Base-by-base conservation (phyloP, 2,113 vertebrate genomes). In the Rhagologus leucostigma region DNA sequence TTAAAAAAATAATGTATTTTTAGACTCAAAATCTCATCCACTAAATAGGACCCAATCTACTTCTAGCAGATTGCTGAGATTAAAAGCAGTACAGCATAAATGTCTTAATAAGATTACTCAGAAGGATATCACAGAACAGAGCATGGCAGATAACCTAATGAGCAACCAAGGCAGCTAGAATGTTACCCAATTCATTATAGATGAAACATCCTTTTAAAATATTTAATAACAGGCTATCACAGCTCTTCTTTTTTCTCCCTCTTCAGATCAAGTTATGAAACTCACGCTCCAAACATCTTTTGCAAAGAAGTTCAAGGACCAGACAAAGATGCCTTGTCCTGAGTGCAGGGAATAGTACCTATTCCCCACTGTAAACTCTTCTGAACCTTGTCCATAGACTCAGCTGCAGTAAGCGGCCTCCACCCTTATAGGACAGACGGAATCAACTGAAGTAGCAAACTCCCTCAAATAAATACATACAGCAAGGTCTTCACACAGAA, bases 161-260 rank as follows among this genome's bases (percentile, higher is more conserved):
- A 89, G 37, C 76, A 90, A 79, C 22, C 9, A 80, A 76, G 14
- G 5, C 50, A 90, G 17, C 9, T 44, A 44, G 47, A 59, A 71
- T 76, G n/a, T 68, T 85, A 87, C 9, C 1, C 7, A 71, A 15
- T 42, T 46, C 4, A 21, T 35, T 35, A 47, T 11, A 74, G 15
- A 74, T 82, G 15, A 89, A 91, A 35, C 4, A n/a, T 5, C 10
- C 9, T 52, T 84, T 68, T 16, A 10, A 91, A 79, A 82, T 71
- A 79, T 68, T 82, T 79, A 90, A 37, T 68, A 73, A n/a, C 7
- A 11, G 4, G 11, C 23, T 83, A 57, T 41, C 1, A 1, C 7
- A 32, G 4, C 1, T 81, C 6, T 24, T 50, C 46, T 39, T n/a
- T 10, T 7, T 5, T 2, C 3, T 3, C 10, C 11, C 3, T 65